These are phyloP conservation scores for Tetragnatha versicolor DNA, from an alignment of 1,140 invertebrate genomes.

Conservation along the genomic window DNA sequence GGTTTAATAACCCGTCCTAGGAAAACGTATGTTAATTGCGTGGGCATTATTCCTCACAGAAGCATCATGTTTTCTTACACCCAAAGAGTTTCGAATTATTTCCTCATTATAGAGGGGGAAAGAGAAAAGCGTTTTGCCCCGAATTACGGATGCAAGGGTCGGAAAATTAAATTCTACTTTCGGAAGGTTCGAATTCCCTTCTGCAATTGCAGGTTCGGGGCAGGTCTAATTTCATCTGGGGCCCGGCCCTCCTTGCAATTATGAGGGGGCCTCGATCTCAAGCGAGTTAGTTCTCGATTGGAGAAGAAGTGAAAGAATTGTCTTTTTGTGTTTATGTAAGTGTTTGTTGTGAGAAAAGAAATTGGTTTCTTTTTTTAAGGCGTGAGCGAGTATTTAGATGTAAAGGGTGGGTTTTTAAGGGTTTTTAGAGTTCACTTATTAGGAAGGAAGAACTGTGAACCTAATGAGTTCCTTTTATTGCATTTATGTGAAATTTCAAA, in stretches of 20 bases:
- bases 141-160: slow-evolving; percentile 40
- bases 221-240: slow-evolving; percentile 19
- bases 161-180: slow-evolving; percentile 48
- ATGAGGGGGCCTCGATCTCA: not conserved
- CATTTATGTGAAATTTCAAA: too few species aligned
- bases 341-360: too few species aligned
- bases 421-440: too few species aligned
- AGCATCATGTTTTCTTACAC: slow-evolving; percentile 36
- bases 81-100: slow-evolving; percentile 33
- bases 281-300: not conserved
- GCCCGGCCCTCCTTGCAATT: not conserved
- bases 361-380: not conserved
- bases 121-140: slow-evolving; percentile 21
- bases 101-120: slow-evolving; percentile 28
- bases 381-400: not conserved
- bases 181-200: slow-evolving; percentile 22
- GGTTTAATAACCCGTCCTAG: slow-evolving; percentile 12
- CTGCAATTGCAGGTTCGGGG: slow-evolving; percentile 10
- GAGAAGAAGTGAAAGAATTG: too few species aligned
- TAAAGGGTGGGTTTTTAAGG: not conserved
- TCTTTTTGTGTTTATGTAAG: too few species aligned
- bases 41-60: not conserved
- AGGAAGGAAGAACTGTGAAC: too few species aligned
- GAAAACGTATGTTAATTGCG: slow-evolving; percentile 8
- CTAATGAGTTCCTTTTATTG: too few species aligned